Evolutionary conservation across 1,140 invertebrate genomes (phyloP), one percentile per base, ranked within the genome.

Genomic region (Plutomurus gul): DNA sequence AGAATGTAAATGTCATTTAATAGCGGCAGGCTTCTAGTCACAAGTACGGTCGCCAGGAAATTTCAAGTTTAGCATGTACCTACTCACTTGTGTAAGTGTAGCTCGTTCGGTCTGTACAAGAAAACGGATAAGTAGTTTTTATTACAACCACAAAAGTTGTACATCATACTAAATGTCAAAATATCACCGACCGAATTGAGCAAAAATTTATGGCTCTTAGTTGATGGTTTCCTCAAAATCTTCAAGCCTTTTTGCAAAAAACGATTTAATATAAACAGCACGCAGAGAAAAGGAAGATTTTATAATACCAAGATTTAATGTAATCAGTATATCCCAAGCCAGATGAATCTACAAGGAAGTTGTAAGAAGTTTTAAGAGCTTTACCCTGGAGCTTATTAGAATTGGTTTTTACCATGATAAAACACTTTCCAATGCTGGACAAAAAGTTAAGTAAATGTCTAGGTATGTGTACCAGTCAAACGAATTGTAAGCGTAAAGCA

Each of bases 161-260:
- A 65, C 27, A 65, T 65, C 56, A 65, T 65, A 65, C 56, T 65
- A 65, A 65, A 36, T 65, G 56, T 65, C 56, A 65, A 65, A 65
- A 65, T 65, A 65, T 36, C 16, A 7, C 16, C 2, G 16, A n/a
- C 25, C 36, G 56, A 65, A 33, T 65, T 65, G 25, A 30, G 5
- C 25, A 18, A n/a, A 30, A 65, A 65, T 65, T 65, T 65, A 65
- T 36, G 56, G 36, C 18, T 36, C 56, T 65, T 25, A 27, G 27
- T n/a, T n/a, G 27, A 65, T 65, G 56, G 16, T n/a, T 33, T 33
- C n/a, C n/a, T n/a, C n/a, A n/a, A n/a, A n/a, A n/a, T n/a, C n/a
- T n/a, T n/a, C n/a, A n/a, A 65, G 36, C 30, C n/a, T 43, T 43
- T 43, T 43, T 10, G 11, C 39, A 43, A 13, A 43, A 43, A 43